Evolutionary conservation across 1,140 invertebrate species (phyloP), one percentile per base, ranked within the genome.

Genomic region (Colletes latitarsis): DNA sequence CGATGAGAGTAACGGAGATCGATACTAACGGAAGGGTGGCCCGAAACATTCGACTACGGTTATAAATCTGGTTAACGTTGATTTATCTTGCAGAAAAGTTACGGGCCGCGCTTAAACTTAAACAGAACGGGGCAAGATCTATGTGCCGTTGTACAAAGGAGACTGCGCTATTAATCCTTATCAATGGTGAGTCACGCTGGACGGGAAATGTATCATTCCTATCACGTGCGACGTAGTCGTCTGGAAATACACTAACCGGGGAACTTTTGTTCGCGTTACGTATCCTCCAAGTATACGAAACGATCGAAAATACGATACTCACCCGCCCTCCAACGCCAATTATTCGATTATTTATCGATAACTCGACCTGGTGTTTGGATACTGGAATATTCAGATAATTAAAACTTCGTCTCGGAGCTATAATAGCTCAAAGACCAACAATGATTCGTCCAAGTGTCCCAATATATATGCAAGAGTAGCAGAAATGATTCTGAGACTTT

Each of bases 11-110:
- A 43, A 41, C 8, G 49, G 46, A 17, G 57, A 77, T 77, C 75
- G 75, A 77, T 77, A 62, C 43, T 10, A 77, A 41, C 66, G 57
- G 55, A 70, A 62, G 43, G 75, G 64, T 43, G 55, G 75, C 15
- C 60, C 67, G 67, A 60, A 77, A 77, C 75, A 77, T 70, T 77
- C 67, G 66, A 53, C 75, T 52, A 62, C 19, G 57, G 67, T 77
- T 77, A 70, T 77, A 77, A 77, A 77, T 77, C 75, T 70, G 57
- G 75, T 70, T 77, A 77, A 70, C 75, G 75, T 70, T 77, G 75
- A 77, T 77, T 77, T 77, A 77, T 70, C 66, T 70, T 77, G 75
- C 75, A 77, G 75, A 77, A 77, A 77, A 77, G 75, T 77, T 70
- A 70, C 66, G 69, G 43, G 17, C 55, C 55, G 21, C 15, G 75